Evolutionary conservation across 2,113 vertebrate genomes (phyloP), one percentile per base, ranked within the genome.

Genomic region (Puffinus mauretanicus): DNA sequence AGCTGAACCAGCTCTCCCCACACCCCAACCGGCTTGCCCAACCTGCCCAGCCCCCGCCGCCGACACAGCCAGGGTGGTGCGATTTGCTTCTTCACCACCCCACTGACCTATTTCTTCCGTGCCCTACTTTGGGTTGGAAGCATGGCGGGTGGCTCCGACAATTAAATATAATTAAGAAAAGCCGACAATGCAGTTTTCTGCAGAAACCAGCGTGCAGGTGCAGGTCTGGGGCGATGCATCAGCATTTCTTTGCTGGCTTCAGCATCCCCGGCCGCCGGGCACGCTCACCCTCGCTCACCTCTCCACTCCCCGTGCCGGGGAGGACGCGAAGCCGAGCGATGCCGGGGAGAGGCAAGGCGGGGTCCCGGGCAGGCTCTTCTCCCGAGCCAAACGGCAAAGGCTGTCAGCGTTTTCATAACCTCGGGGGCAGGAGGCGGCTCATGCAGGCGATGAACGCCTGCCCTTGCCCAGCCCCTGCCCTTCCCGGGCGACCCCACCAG

Each of bases 61-160:
- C 7, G 10, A 84, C 90, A 12, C 77, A 17, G 47, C 47, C 52
- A 1, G 38, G 11, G 18, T 90, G 94, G 46, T 90, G 91, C 84
- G 67, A 90, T 61, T 80, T 80, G 62, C 62, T 91, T 8, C 86
- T 66, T 64, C 69, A 36, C 64, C 88, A 76, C 29, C 82, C 73
- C 88, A 71, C 88, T 96, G 96, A 96, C 95, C 97, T 96, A 94
- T 22, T 97, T 97, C 93, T 96, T 73, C 82, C 3, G 0, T 88
- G 88, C 78, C 93, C 95, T 76, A 90, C 76, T 96, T 95, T 14
- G 30, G 47, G 70, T 19, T 80, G 70, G 90, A 34, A 32, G 82
- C 77, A 3, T 26, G 4, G 69, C 57, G 11, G 73, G 79, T 70
- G 70, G 79, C 47, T 83, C 75, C 5, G 4, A n/a, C 86, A 64